Evolutionary conservation across 2,797 vertebrate species (phyloP).

Genomic region (Pseudopleuronectes americanus): DNA sequence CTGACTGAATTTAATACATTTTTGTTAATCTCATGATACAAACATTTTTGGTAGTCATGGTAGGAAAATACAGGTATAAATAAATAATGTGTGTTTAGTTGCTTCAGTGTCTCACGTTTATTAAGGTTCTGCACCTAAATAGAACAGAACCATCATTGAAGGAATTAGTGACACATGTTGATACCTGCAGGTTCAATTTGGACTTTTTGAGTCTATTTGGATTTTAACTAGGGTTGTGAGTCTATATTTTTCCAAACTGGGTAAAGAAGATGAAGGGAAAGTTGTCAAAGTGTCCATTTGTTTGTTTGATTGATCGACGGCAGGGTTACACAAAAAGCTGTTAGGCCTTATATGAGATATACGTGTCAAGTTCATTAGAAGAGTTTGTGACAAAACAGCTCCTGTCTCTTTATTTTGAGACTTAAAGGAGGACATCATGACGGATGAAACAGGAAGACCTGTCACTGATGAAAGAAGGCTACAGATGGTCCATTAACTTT

Average conservation of each 20-base stretch:
- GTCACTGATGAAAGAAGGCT: slow-evolving; percentile 9
- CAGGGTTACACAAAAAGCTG: no score
- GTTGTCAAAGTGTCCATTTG: no score
- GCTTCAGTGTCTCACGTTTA: not conserved
- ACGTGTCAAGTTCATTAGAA: not conserved
- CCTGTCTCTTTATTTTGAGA: not conserved
- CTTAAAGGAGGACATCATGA: not conserved
- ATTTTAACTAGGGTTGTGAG: no score
- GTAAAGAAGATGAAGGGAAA: no score
- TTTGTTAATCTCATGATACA: no score
- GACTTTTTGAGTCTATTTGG: not conserved
- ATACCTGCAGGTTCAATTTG: not conserved
- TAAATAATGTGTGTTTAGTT: not conserved
- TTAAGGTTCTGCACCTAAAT: not conserved
- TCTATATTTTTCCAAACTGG: no score
- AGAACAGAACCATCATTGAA: not conserved
- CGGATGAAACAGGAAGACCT: not conserved
- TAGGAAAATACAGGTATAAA: no score
- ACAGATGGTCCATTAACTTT: slow-evolving; percentile 40
- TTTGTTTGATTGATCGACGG: no score
- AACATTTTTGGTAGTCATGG: no score
- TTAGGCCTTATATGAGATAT: no score
- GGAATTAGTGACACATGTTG: not conserved
- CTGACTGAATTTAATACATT: no score
- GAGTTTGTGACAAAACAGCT: not conserved